A percentile compares a stretch with the other conserved stretches of the same genome.
phyloP scores from a whole-genome alignment of 2,113 vertebrate species.

The Strix aluco region DNA sequence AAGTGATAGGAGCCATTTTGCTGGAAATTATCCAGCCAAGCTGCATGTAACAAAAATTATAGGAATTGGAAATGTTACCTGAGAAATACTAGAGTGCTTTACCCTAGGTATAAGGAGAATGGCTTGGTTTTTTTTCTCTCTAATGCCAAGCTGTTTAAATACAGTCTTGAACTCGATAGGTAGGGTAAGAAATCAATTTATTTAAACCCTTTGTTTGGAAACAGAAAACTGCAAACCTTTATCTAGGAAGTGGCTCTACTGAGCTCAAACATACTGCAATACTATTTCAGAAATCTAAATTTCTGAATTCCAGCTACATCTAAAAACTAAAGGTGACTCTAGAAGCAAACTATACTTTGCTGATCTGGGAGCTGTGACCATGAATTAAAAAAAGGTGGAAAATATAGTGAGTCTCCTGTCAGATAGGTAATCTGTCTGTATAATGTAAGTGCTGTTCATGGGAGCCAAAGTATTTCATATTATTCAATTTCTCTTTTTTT shows the following conservation, averaged over 20 bases:
- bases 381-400: not conserved
- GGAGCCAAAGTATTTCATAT: not conserved
- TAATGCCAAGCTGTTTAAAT: not conserved
- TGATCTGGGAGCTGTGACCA: not conserved
- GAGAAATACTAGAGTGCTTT: not conserved
- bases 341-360: not conserved
- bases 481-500: conserved; percentile 22
- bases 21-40: not conserved
- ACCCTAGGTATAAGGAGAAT: not conserved
- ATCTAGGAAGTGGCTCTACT: not conserved
- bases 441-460: not conserved
- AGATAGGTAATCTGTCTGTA: not conserved
- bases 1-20: not conserved
- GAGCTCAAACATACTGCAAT: not conserved
- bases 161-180: not conserved
- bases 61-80: not conserved
- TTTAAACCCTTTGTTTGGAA: not conserved
- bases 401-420: not conserved
- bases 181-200: not conserved
- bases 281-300: not conserved
- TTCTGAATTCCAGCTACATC: not conserved
- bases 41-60: not conserved
- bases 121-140: not conserved
- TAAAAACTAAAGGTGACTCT: not conserved
- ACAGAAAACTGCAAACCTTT: not conserved